Conservation (phyloP, 2,113 vertebrate species). For the Proteles cristata region DNA sequence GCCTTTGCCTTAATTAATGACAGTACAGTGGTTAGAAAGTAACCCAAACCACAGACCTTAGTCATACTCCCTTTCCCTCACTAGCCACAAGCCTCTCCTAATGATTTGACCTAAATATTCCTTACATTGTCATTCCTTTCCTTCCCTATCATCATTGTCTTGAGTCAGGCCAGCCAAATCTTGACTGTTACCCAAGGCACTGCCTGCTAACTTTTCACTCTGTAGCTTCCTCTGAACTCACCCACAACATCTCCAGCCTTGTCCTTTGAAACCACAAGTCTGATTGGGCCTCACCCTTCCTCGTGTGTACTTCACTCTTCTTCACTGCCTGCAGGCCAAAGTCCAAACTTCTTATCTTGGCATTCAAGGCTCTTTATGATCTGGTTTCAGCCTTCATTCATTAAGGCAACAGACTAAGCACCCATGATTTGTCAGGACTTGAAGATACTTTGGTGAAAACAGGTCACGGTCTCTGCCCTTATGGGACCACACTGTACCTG, state of each 20-base stretch:
- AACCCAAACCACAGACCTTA: background rate
- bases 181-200: background rate
- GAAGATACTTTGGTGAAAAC: background rate
- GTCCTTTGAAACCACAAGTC: background rate
- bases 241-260: background rate
- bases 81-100: background rate
- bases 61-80: background rate
- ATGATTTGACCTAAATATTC: background rate
- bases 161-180: background rate
- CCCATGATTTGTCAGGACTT: background rate
- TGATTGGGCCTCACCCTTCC: background rate
- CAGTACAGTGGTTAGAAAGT: background rate
- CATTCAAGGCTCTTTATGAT: background rate
- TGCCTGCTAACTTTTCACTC: background rate
- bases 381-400: background rate
- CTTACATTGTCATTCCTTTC: background rate
- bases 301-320: background rate
- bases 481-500: background rate
- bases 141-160: background rate
- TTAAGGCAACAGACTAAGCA: background rate
- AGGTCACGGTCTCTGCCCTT: background rate
- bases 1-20: background rate
- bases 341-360: background rate
- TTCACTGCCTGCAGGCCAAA: background rate
- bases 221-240: background rate